Percentiles rank a stretch among this genome's conserved stretches.
Conservation (phyloP, 2,113 vertebrate species). For the Petrocephalus zakoni region DNA sequence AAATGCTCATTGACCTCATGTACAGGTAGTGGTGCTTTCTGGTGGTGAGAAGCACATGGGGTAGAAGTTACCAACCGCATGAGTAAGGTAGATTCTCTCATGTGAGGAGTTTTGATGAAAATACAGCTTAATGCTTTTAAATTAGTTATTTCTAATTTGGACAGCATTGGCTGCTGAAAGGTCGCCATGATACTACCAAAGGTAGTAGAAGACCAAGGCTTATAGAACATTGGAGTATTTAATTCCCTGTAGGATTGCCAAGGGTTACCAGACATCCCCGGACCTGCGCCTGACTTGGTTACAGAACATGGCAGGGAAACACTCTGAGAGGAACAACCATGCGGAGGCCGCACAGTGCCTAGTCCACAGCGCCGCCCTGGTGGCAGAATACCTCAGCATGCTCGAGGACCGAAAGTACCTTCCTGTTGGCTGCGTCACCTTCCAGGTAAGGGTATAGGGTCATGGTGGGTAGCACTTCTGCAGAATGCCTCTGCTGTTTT, state of each 20-base stretch:
- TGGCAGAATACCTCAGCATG: slow-evolving; percentile 97
- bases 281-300: slow-evolving; percentile 92
- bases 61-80: not conserved
- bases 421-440: slow-evolving; percentile 95
- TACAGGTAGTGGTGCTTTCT: slow-evolving; percentile 71
- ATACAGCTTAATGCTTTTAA: not conserved
- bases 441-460: slow-evolving; percentile 72
- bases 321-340: slow-evolving; percentile 90
- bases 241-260: slow-evolving; percentile 77
- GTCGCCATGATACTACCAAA: not conserved
- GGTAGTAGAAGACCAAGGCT: not conserved
- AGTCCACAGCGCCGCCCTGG: slow-evolving; percentile 94
- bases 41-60: not conserved
- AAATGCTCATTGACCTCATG: slow-evolving; percentile 98
- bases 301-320: slow-evolving; percentile 98
- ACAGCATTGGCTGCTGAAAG: not conserved
- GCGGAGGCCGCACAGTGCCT: slow-evolving; percentile 95
- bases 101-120: not conserved
- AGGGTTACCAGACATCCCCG: slow-evolving; percentile 96
- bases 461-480: not conserved
- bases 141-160: not conserved
- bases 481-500: not conserved
- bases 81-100: not conserved
- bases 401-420: slow-evolving; percentile 96
- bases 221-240: not conserved